Base-by-base conservation (phyloP, 2,797 vertebrate genomes). In the Melanotaenia parkinsoni region DNA sequence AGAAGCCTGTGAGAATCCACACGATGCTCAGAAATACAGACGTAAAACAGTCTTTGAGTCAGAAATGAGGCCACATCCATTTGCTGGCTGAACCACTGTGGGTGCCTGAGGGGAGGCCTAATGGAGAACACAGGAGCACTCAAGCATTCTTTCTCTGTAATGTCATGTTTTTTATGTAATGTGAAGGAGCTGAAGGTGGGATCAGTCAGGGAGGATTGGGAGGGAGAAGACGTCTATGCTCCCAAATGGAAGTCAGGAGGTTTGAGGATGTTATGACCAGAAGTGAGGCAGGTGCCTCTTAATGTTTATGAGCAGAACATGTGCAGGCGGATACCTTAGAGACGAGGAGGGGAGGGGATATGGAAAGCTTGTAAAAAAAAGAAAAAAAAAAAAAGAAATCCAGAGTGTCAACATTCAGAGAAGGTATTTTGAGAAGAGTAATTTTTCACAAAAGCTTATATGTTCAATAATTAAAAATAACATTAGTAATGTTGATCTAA, bases 111-210 rank as follows among this genome's bases (percentile, higher is more conserved):
- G 85, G 80, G 84, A 73, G 72, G 8, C 54, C 82, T 91, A 88
- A 93, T 90, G 85, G 84, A 89, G 88, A 92, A 89, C 78, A 71
- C 91, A 92, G 92, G 66, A 88, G 81, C 86, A 88, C 82, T 78
- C 86, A 81, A 76, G 87, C 89, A 91, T 93, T 94, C 93, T 82
- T 91, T 74, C 78, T 81, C 80, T 63, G 83, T 87, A 93, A 93
- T 91, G 91, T 93, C 89, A 92, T 87, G 85, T 90, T 89, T 91
- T 93, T 93, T 91, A 92, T 93, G 86, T 92, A 92, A 93, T 92
- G 82, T 77, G 76, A 90, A 76, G 74, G 84, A 84, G 76, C 13
- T 61, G 67, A 84, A 86, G 86, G 82, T 82, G 76, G 80, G 76
- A 71, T 37, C 33, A 79, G 12, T 3, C 74, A 74, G 65, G 75